Evolutionary conservation across 2,888 invertebrate species (phyloP).

Genomic region (Leptinotarsa haldemani): DNA sequence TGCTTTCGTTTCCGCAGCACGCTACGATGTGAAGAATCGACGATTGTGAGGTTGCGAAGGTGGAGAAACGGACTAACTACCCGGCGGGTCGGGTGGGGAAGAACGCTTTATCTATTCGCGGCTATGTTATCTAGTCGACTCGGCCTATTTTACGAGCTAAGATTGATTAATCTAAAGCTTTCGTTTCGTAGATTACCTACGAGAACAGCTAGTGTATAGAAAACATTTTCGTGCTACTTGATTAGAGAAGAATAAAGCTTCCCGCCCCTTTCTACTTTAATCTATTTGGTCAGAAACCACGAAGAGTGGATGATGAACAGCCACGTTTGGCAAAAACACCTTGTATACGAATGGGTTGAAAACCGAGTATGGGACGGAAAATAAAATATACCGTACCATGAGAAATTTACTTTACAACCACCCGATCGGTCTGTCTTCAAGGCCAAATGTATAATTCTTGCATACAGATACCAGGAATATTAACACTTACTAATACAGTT

Average conservation of each 20-base stretch:
- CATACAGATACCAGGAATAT: too few species aligned
- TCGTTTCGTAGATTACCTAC: slow-evolving; percentile 5
- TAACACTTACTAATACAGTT: too few species aligned
- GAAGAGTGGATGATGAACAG: too few species aligned
- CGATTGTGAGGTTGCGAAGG: slow-evolving; percentile 39
- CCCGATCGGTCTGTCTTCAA: too few species aligned
- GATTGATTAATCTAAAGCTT: slow-evolving; percentile 25
- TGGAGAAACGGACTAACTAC: slow-evolving; percentile 47
- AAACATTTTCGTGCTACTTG: not conserved
- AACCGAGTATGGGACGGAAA: too few species aligned
- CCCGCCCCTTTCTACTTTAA: too few species aligned
- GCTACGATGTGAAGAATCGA: slow-evolving; percentile 1
- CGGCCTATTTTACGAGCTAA: slow-evolving; percentile 22
- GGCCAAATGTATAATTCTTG: too few species aligned
- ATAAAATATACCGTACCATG: too few species aligned
- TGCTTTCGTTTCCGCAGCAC: slow-evolving; percentile 13
- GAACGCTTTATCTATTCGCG: slow-evolving; percentile 13
- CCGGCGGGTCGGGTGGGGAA: slow-evolving; percentile 46
- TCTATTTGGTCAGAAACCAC: too few species aligned
- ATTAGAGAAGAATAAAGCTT: not conserved
- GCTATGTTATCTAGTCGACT: slow-evolving; percentile 25
- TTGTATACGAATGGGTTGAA: too few species aligned
- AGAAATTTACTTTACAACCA: too few species aligned
- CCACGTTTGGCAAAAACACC: too few species aligned
- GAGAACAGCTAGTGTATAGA: not conserved